These are phyloP conservation scores for Clistopyga incitator DNA, from an alignment of 2,888 invertebrate species.

Conservation along the genomic window DNA sequence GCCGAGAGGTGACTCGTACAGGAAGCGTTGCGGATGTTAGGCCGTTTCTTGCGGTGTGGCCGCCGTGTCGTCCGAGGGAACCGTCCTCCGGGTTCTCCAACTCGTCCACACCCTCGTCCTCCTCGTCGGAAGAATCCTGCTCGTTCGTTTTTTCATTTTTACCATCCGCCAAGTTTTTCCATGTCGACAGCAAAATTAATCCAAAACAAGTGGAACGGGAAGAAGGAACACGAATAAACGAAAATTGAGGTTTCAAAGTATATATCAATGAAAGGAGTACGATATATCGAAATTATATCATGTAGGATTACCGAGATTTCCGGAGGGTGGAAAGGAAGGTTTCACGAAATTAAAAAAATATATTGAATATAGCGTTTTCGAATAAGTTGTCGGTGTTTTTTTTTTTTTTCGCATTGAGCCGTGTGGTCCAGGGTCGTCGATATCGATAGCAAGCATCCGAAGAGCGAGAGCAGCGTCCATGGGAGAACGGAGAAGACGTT, in stretches of 20 bases:
- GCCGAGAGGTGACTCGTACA: slow-evolving; percentile 82
- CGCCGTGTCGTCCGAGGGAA: slow-evolving; percentile 78
- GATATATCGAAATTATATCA: slow-evolving; percentile 4
- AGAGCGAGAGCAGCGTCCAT: slow-evolving; percentile 78
- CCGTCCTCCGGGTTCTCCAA: slow-evolving; percentile 82
- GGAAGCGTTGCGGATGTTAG: slow-evolving; percentile 83
- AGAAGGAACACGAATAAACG: slow-evolving; percentile 27
- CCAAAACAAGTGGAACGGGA: slow-evolving; percentile 25
- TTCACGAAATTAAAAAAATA: slow-evolving; percentile 37
- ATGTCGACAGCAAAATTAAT: slow-evolving; percentile 37
- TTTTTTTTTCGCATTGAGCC: slow-evolving; percentile 29
- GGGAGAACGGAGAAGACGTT: slow-evolving; percentile 73
- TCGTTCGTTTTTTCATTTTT: slow-evolving; percentile 55
- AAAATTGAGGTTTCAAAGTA: slow-evolving; percentile 17
- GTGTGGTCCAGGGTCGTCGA: slow-evolving; percentile 53
- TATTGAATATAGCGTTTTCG: slow-evolving; percentile 23
- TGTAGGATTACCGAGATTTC: slow-evolving; percentile 49
- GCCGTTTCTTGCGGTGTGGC: slow-evolving; percentile 81
- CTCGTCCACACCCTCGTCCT: slow-evolving; percentile 82
- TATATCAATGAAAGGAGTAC: not conserved
- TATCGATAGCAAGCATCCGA: slow-evolving; percentile 55
- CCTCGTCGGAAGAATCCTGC: slow-evolving; percentile 82
- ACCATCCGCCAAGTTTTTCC: slow-evolving; percentile 17
- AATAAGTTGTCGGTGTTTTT: slow-evolving; percentile 41
- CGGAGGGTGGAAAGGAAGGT: slow-evolving; percentile 18